A percentile compares a stretch with the other conserved stretches of the same genome.
These are phyloP conservation scores for Drosophila pandora DNA, from an alignment of 1,140 invertebrate genomes.

Conservation along the genomic window DNA sequence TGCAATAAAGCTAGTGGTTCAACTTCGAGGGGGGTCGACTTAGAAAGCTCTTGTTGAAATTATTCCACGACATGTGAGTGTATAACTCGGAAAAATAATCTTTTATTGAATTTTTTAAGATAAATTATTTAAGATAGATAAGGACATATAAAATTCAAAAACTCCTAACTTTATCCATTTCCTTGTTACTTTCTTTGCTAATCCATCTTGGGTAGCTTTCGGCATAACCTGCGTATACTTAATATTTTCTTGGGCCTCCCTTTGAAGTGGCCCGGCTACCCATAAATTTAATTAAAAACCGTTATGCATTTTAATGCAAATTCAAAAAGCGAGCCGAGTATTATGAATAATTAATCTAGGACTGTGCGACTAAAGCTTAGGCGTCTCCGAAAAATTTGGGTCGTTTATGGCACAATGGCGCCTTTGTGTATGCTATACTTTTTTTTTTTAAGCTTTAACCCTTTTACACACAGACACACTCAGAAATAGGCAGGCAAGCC, in stretches of 20 bases:
- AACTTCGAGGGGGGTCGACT: slow-evolving; percentile 19
- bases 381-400: slow-evolving; percentile 61
- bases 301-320: slow-evolving; percentile 70
- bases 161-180: not conserved
- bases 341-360: slow-evolving; percentile 76
- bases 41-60: slow-evolving; percentile 30
- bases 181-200: not conserved
- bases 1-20: slow-evolving; percentile 36
- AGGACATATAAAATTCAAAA: too few species aligned
- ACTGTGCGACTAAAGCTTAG: slow-evolving; percentile 23
- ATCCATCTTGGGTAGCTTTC: slow-evolving; percentile 10
- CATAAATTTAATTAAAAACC: slow-evolving; percentile 61
- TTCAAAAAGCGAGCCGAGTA: slow-evolving; percentile 31
- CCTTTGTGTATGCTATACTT: slow-evolving; percentile 81
- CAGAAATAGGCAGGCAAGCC: slow-evolving; percentile 34
- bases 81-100: not conserved
- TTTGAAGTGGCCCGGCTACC: slow-evolving; percentile 25
- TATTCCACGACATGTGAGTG: not conserved
- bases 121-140: not conserved
- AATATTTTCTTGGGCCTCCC: slow-evolving; percentile 17
- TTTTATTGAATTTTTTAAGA: not conserved
- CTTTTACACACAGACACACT: slow-evolving; percentile 39
- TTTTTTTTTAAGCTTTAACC: slow-evolving; percentile 66
- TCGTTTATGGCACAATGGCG: slow-evolving; percentile 74
- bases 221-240: slow-evolving; percentile 29